These are phyloP conservation scores for Brachyptera risi DNA, from an alignment of 2,888 invertebrate species.

Conservation along the genomic window DNA sequence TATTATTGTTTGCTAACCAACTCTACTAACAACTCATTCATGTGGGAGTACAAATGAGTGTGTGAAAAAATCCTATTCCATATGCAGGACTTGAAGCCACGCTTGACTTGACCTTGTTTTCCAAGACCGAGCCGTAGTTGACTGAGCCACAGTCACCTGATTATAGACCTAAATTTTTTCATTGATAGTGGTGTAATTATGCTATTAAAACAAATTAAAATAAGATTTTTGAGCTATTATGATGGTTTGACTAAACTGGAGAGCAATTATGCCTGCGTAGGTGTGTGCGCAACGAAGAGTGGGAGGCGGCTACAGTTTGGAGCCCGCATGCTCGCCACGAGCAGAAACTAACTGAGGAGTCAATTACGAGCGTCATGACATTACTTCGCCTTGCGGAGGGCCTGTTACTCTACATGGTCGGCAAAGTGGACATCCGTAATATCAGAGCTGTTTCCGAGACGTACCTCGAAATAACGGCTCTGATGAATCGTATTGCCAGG, in stretches of 20 bases:
- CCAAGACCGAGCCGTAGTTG: too few relatives aligned
- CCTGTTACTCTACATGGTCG: slow-evolving; percentile 51
- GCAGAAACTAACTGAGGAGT: slow-evolving; percentile 31
- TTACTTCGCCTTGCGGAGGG: slow-evolving; percentile 54
- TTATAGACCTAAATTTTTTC: background rate
- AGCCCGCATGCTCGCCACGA: slow-evolving; percentile 41
- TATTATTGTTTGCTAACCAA: too few relatives aligned
- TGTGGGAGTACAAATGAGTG: too few relatives aligned
- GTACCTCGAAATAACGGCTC: slow-evolving; percentile 38
- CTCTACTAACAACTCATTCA: background rate
- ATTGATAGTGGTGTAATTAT: too few relatives aligned
- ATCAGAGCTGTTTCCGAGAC: slow-evolving; percentile 37
- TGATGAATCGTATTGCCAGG: slow-evolving; percentile 40
- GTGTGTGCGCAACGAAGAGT: slow-evolving; percentile 53
- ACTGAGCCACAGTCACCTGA: too few relatives aligned
- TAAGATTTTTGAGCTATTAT: background rate
- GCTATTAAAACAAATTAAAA: background rate
- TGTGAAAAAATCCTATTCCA: too few relatives aligned
- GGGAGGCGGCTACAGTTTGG: slow-evolving; percentile 56
- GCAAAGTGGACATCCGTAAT: slow-evolving; percentile 40
- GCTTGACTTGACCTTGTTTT: too few relatives aligned
- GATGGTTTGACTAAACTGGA: background rate
- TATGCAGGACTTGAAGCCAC: too few relatives aligned
- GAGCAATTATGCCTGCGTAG: slow-evolving; percentile 41
- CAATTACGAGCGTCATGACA: slow-evolving; percentile 46